Percentiles rank a stretch among this genome's conserved stretches.
Evolutionary conservation across 2,888 invertebrate genomes (phyloP).

Genomic region (Phyllotreta cruciferae): DNA sequence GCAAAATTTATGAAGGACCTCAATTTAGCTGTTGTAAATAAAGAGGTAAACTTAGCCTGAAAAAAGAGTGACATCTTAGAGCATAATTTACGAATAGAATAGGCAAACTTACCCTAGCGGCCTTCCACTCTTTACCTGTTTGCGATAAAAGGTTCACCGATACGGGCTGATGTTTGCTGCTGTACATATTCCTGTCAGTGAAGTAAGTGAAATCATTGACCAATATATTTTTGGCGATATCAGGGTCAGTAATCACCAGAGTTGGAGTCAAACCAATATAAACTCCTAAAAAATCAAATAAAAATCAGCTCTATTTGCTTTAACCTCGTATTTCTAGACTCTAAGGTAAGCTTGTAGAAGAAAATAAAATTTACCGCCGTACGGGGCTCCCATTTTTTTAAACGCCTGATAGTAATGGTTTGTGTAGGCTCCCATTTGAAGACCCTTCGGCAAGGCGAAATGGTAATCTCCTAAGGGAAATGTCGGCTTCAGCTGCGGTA

Average conservation of each 20-base stretch:
- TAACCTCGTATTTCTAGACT: too few species aligned
- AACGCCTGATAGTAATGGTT: conserved; percentile 22
- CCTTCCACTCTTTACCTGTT: conserved; percentile 8
- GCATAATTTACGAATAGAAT: too few species aligned
- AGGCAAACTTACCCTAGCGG: background rate
- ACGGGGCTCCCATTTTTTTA: conserved; percentile 20
- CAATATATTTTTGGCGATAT: conserved; percentile 1
- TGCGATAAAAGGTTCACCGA: background rate
- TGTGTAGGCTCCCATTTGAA: conserved; percentile 18
- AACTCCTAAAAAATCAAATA: background rate
- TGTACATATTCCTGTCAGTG: background rate
- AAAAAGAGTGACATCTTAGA: background rate
- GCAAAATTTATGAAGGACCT: background rate
- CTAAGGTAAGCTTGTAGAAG: too few species aligned
- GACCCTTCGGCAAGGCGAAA: conserved; percentile 22
- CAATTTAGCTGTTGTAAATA: background rate
- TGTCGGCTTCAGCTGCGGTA: conserved; percentile 22
- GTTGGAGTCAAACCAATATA: conserved; percentile 3
- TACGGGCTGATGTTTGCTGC: background rate
- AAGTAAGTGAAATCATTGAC: conserved; percentile 1
- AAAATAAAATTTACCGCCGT: conserved; percentile 19
- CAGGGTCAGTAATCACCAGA: conserved; percentile 2
- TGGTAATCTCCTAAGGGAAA: conserved; percentile 26
- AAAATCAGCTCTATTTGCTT: too few species aligned
- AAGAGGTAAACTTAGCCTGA: background rate